Conservation (phyloP, 2,797 vertebrate genomes). For the Labroides dimidiatus region DNA sequence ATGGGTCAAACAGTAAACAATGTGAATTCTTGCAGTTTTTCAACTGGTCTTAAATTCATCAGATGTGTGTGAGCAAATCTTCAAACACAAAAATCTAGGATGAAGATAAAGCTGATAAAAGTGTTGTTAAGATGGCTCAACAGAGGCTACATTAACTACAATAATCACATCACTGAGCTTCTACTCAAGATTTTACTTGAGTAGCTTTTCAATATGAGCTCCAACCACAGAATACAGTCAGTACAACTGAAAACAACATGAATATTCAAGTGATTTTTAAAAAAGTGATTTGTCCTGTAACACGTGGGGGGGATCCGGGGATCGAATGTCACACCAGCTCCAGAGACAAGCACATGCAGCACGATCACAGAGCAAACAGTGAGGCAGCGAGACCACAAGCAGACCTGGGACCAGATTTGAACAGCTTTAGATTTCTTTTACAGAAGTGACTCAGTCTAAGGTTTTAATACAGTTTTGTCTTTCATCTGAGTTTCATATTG, state of each 20-base stretch:
- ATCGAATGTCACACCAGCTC: slow-evolving; percentile 48
- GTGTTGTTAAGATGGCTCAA: neutral
- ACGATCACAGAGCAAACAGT: slow-evolving; percentile 65
- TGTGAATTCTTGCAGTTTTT: too few species aligned
- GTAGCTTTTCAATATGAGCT: neutral
- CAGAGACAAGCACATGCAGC: slow-evolving; percentile 71
- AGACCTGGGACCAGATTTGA: slow-evolving; percentile 78
- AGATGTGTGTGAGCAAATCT: neutral
- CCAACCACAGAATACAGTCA: neutral
- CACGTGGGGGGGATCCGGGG: neutral
- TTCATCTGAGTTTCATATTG: too few species aligned
- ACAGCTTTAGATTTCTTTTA: neutral
- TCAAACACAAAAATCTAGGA: neutral
- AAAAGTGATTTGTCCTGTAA: neutral
- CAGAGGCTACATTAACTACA: neutral
- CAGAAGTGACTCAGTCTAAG: neutral
- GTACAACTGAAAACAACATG: neutral
- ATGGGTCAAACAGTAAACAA: too few species aligned
- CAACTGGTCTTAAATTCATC: too few species aligned
- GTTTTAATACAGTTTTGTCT: neutral
- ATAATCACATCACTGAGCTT: neutral
- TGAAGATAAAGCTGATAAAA: neutral
- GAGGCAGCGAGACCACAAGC: slow-evolving; percentile 69
- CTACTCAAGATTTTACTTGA: neutral
- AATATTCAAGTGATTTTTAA: too few species aligned